Percentiles rank a stretch among this genome's conserved stretches.
Evolutionary conservation across 1,140 invertebrate genomes (phyloP).

Genomic region (Caligus rogercresseyi): DNA sequence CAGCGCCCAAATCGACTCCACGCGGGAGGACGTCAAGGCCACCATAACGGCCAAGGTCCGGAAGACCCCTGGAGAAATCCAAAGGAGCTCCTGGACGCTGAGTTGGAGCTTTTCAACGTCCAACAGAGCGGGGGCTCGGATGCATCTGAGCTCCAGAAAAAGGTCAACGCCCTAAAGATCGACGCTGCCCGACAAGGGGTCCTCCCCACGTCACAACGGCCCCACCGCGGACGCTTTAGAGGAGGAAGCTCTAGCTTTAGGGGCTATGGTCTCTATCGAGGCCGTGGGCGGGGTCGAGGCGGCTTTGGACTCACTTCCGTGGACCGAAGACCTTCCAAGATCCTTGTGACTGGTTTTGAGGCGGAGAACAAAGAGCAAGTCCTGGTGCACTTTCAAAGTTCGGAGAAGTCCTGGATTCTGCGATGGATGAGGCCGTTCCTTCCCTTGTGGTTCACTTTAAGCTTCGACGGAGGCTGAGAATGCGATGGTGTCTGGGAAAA

Average conservation of each 20-base stretch:
- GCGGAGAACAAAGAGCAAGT: constrained; percentile 47
- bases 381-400: constrained; percentile 52
- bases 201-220: constrained; percentile 26
- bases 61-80: constrained; percentile 29
- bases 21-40: constrained; percentile 43
- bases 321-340: constrained; percentile 57
- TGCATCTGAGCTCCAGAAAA: constrained; percentile 48
- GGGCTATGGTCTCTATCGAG: not conserved
- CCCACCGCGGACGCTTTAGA: constrained; percentile 20
- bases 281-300: constrained; percentile 16
- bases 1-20: constrained; percentile 52
- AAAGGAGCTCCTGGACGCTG: constrained; percentile 70
- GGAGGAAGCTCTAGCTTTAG: constrained; percentile 10
- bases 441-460: constrained; percentile 50
- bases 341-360: constrained; percentile 58
- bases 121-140: constrained; percentile 53
- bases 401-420: constrained; percentile 48
- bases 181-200: constrained; percentile 26
- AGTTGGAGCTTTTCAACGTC: constrained; percentile 65
- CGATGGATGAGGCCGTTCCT: constrained; percentile 43
- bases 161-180: constrained; percentile 26
- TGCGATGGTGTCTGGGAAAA: constrained; percentile 42
- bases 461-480: constrained; percentile 52
- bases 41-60: constrained; percentile 11
- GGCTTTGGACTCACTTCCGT: constrained; percentile 35